Conservation (phyloP, 2,888 invertebrate species). For the Pseudanteris insignis region DNA sequence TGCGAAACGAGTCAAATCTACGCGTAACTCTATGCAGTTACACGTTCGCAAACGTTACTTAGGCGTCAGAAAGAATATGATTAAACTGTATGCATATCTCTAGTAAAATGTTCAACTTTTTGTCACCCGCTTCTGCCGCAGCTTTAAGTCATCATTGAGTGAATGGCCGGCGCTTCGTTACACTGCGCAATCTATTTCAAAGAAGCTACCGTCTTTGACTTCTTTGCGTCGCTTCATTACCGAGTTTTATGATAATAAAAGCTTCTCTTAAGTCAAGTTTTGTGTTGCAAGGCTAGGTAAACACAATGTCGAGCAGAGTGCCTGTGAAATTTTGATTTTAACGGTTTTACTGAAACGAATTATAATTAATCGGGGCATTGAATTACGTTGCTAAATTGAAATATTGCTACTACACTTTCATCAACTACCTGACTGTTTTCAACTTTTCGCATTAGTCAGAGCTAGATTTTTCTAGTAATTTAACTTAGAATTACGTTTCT, state of each 20-base stretch:
- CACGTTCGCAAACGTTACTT: no score
- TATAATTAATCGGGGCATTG: no score
- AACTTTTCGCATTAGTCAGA: no score
- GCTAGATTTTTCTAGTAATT: no score
- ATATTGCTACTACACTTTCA: no score
- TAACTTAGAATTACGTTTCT: slow-evolving; percentile 2
- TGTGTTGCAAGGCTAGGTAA: slow-evolving; percentile 7
- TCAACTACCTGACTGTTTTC: no score
- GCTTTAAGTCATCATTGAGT: slow-evolving; percentile 13
- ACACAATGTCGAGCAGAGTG: slow-evolving; percentile 8
- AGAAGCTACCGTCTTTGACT: slow-evolving; percentile 12
- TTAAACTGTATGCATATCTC: background rate
- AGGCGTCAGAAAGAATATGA: background rate
- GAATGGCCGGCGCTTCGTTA: slow-evolving; percentile 9
- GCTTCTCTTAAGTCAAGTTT: slow-evolving; percentile 8
- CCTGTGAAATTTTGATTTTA: slow-evolving; percentile 1
- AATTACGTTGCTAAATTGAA: no score
- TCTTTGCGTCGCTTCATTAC: slow-evolving; percentile 22
- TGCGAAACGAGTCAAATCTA: no score
- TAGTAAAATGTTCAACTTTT: background rate
- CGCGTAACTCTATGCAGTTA: no score
- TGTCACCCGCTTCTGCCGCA: background rate
- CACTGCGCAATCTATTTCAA: slow-evolving; percentile 18
- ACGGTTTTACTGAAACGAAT: background rate
- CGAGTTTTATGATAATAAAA: slow-evolving; percentile 22